These are phyloP conservation scores for Neogobius melanostomus DNA, from an alignment of 2,113 vertebrate genomes.

Conservation along the genomic window DNA sequence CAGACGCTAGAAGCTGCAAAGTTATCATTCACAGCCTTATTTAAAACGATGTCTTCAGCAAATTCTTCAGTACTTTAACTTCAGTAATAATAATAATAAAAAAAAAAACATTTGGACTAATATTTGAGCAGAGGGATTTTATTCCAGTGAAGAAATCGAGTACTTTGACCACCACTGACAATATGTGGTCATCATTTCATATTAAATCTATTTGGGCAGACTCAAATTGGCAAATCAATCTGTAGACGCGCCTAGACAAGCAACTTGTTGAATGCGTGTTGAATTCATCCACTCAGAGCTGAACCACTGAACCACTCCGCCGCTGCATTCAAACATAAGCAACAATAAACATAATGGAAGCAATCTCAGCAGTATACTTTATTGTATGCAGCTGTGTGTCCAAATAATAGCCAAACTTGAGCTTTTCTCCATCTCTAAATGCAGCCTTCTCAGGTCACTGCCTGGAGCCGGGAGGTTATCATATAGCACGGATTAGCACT, in stretches of 20 bases:
- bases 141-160: no score
- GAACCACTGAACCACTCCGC: neutral
- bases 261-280: neutral
- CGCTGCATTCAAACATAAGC: neutral
- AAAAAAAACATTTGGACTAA: no score
- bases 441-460: neutral
- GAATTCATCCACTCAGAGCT: neutral
- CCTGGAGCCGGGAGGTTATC: conserved; percentile 1
- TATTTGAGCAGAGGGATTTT: no score
- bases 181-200: neutral
- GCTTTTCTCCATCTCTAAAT: neutral
- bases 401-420: neutral
- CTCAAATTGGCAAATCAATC: neutral
- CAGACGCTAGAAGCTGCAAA: no score
- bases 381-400: neutral
- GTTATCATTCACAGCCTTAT: no score
- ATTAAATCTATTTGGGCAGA: neutral
- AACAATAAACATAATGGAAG: conserved; percentile 2
- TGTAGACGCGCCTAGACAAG: neutral
- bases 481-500: neutral
- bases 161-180: no score
- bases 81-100: no score
- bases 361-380: neutral
- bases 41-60: no score
- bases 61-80: no score